phyloP scores from a whole-genome alignment of 2,113 vertebrate genomes.

The Melanocharis versteri region DNA sequence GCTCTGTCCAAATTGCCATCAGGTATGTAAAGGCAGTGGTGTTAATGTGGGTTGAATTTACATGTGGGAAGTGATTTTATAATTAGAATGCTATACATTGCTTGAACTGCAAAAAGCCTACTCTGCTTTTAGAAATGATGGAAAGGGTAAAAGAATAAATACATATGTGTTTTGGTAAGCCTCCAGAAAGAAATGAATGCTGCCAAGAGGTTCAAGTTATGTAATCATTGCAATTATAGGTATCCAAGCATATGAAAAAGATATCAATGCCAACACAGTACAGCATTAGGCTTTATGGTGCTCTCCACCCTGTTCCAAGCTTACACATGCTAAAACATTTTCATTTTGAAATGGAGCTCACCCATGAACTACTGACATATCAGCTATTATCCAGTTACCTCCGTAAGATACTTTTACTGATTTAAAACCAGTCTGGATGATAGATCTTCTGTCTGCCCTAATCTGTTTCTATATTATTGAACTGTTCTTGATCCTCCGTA shows the following conservation, averaged over 20 bases:
- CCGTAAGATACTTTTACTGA: background rate
- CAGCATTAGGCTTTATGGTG: background rate
- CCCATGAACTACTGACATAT: background rate
- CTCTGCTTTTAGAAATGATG: background rate
- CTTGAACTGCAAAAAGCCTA: background rate
- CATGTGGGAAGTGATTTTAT: background rate
- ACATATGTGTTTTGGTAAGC: background rate
- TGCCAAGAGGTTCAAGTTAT: background rate
- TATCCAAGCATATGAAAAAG: background rate
- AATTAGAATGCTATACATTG: background rate
- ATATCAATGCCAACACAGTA: background rate
- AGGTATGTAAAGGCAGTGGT: background rate
- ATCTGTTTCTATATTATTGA: background rate
- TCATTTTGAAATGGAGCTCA: background rate
- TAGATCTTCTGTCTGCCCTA: background rate
- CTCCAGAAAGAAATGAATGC: background rate
- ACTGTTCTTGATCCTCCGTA: background rate
- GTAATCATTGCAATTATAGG: background rate
- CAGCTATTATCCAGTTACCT: background rate
- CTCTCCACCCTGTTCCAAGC: background rate
- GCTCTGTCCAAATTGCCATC: constrained; percentile 27
- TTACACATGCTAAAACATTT: background rate
- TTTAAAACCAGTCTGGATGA: background rate
- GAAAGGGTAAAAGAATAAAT: background rate
- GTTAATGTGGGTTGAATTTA: constrained; percentile 5